These are phyloP conservation scores for Esox niger DNA, from an alignment of 2,113 vertebrate species.

Conservation along the genomic window DNA sequence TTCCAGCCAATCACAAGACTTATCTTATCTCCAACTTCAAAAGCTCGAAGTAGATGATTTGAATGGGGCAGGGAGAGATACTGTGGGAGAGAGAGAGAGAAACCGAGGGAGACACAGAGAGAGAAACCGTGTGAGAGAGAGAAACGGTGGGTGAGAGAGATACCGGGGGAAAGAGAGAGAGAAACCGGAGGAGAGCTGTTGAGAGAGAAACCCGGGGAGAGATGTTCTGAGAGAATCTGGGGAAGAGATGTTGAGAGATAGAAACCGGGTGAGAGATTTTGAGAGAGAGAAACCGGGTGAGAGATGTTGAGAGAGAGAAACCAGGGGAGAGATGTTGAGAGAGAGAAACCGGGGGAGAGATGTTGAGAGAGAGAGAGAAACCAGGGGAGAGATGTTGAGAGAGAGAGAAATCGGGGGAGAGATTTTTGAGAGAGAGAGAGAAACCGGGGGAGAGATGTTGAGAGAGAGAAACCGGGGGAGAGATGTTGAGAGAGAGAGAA, in stretches of 20 bases:
- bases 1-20: conserved; percentile 46
- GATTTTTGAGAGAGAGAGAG: too few species aligned
- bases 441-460: too few species aligned
- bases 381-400: not conserved
- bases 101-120: not conserved
- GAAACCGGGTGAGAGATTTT: too few species aligned
- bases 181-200: too few species aligned
- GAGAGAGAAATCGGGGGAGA: not conserved
- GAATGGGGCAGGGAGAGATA: not conserved
- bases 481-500: conserved; percentile 9
- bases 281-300: too few species aligned
- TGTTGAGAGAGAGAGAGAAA: too few species aligned
- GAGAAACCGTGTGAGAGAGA: not conserved
- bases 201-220: too few species aligned
- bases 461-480: not conserved
- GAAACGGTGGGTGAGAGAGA: not conserved
- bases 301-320: too few species aligned
- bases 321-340: too few species aligned
- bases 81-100: not conserved
- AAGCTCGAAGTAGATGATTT: conserved; percentile 1
- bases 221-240: too few species aligned
- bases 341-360: not conserved
- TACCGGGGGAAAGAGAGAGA: not conserved
- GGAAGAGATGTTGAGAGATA: too few species aligned
- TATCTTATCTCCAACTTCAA: conserved; percentile 53